These are phyloP conservation scores for Phaetusa simplex DNA, from an alignment of 2,113 vertebrate genomes.

Conservation along the genomic window DNA sequence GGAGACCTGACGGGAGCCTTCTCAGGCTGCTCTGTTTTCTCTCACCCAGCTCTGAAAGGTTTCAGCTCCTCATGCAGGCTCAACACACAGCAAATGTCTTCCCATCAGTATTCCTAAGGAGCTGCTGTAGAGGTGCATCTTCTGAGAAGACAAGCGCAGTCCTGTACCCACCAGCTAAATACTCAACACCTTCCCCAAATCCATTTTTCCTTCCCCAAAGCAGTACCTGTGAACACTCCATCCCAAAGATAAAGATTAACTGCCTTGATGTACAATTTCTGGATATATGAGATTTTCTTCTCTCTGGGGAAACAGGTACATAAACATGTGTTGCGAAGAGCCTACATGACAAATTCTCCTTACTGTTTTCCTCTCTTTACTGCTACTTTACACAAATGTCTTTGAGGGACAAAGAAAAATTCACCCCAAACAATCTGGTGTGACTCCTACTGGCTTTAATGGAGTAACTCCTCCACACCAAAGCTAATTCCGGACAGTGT, in stretches of 20 bases:
- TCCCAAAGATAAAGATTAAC: neutral
- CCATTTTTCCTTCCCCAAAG: neutral
- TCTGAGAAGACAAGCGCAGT: neutral
- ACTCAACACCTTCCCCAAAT: neutral
- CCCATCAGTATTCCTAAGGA: neutral
- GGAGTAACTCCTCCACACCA: neutral
- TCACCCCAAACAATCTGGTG: neutral
- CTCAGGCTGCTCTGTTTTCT: neutral
- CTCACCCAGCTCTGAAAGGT: neutral
- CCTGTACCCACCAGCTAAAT: neutral
- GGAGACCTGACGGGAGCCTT: accelerated
- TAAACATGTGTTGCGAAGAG: neutral
- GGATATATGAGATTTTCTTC: neutral
- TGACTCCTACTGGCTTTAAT: neutral
- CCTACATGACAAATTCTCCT: neutral
- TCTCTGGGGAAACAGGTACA: neutral
- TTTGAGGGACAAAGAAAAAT: neutral
- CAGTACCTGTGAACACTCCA: neutral
- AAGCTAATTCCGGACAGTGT: neutral
- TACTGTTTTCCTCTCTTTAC: neutral
- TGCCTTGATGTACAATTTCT: neutral
- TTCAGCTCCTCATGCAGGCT: neutral
- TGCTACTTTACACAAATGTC: neutral
- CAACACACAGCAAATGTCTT: neutral
- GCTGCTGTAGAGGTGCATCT: neutral